phyloP scores from a whole-genome alignment of 2,888 invertebrate genomes.

The Lochmaea capreae region DNA sequence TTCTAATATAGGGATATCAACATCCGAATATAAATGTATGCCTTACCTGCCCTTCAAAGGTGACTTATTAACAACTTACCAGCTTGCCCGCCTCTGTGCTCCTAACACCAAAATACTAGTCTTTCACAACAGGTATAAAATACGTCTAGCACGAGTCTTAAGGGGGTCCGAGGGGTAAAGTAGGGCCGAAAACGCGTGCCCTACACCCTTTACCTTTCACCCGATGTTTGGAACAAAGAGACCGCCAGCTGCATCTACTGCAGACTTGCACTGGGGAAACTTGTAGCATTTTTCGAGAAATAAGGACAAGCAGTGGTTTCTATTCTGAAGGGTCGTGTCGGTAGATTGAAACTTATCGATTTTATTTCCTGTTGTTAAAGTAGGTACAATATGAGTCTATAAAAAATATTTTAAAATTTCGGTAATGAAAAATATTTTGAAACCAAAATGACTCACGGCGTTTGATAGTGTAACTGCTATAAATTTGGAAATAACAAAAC shows the following conservation, averaged over 20 bases:
- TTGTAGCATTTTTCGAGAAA: conserved; percentile 22
- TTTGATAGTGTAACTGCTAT: too few species aligned
- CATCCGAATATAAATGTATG: not conserved
- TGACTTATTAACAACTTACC: not conserved
- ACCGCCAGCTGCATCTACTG: conserved; percentile 54
- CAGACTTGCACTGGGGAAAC: conserved; percentile 34
- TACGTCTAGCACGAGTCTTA: conserved; percentile 30
- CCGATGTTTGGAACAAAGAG: conserved; percentile 54
- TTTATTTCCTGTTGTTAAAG: conserved; percentile 21
- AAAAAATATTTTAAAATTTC: not conserved
- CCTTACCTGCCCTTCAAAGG: not conserved
- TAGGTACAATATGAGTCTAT: not conserved
- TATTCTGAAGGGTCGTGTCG: conserved; percentile 10
- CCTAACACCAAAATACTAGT: conserved; percentile 21
- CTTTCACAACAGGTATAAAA: conserved; percentile 40
- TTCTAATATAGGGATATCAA: not conserved
- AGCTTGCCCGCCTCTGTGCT: conserved; percentile 20
- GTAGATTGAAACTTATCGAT: conserved; percentile 25
- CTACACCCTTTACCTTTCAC: conserved; percentile 59
- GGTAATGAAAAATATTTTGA: not conserved
- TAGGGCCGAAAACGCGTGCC: conserved; percentile 53
- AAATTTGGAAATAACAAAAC: too few species aligned
- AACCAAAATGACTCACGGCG: too few species aligned
- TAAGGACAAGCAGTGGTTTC: conserved; percentile 28
- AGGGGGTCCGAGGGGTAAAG: conserved; percentile 39